Evolutionary conservation across 2,888 invertebrate species (phyloP).

Genomic region (Agriotes lineatus): DNA sequence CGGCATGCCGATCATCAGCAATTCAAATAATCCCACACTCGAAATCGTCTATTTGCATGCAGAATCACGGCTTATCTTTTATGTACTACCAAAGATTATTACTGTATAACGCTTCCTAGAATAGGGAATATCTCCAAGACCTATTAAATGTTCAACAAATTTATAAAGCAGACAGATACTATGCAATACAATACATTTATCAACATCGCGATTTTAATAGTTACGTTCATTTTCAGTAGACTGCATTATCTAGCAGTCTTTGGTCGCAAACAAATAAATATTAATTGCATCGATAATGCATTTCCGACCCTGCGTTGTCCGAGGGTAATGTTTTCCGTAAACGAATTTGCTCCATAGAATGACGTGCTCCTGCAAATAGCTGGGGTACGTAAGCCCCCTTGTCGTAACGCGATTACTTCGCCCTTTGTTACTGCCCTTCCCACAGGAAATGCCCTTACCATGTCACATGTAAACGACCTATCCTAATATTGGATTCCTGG

Average conservation of each 20-base stretch:
- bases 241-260: too few species aligned
- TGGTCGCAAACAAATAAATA: not conserved
- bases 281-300: slow-evolving; percentile 7
- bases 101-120: too few species aligned
- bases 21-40: slow-evolving; percentile 9
- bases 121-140: too few species aligned
- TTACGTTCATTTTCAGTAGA: too few species aligned
- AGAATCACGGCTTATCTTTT: slow-evolving; percentile 6
- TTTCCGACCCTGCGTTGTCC: not conserved
- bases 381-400: not conserved
- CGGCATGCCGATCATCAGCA: not conserved
- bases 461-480: slow-evolving; percentile 20
- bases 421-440: slow-evolving; percentile 20
- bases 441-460: slow-evolving; percentile 10
- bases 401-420: slow-evolving; percentile 6
- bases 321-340: not conserved
- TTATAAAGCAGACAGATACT: too few species aligned
- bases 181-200: too few species aligned
- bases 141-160: too few species aligned
- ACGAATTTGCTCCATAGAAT: not conserved
- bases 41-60: slow-evolving; percentile 10
- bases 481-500: slow-evolving; percentile 13
- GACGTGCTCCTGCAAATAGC: not conserved
- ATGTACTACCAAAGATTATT: too few species aligned
- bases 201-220: too few species aligned